Evolutionary conservation across 2,888 invertebrate genomes (phyloP).

Genomic region (Thysanoteuthis rhombus): DNA sequence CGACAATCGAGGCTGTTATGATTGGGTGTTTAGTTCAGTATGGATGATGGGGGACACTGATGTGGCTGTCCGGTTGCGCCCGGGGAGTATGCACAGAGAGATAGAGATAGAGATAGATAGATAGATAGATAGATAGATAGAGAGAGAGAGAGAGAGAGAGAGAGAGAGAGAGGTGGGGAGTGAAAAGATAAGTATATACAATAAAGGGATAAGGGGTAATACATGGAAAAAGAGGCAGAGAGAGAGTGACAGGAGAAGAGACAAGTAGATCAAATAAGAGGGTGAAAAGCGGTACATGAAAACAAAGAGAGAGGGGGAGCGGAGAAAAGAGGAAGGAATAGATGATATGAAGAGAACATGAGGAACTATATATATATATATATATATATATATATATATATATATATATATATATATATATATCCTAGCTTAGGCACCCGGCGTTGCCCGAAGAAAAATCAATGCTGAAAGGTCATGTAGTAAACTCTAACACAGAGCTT

Average conservation of each 20-base stretch:
- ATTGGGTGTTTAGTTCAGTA: background rate
- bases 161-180: background rate
- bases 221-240: background rate
- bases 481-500: too few species aligned
- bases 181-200: background rate
- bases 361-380: too few species aligned
- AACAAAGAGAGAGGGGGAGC: too few species aligned
- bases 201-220: too few species aligned
- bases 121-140: background rate
- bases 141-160: background rate
- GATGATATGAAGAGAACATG: too few species aligned
- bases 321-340: too few species aligned
- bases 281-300: background rate
- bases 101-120: background rate
- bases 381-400: too few species aligned
- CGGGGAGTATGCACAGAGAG: background rate
- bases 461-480: too few species aligned
- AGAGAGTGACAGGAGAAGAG: background rate
- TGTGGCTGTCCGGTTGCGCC: background rate
- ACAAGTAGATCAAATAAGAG: background rate
- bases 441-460: too few species aligned
- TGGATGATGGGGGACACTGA: background rate
- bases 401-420: too few species aligned
- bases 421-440: too few species aligned
- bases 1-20: constrained; percentile 12